Base-by-base conservation (phyloP, 2,797 vertebrate genomes). In the Zenarchopterus dispar region DNA sequence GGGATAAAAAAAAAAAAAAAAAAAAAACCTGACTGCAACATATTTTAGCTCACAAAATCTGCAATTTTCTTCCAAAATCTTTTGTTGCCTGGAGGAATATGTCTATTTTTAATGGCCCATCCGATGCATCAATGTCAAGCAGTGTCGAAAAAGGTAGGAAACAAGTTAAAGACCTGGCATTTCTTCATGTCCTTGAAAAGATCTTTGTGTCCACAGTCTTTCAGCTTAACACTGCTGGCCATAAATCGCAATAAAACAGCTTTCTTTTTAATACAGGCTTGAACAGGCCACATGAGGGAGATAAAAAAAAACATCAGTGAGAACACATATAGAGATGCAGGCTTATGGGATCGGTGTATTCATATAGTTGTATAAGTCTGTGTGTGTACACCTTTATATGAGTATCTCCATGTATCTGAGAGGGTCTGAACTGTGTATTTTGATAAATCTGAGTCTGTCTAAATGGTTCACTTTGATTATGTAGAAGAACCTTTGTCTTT, bases 191-290 rank as follows among this genome's bases (percentile, higher is more conserved):
- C 57, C 75, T 59, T 59, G n/a, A 70, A 73, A 81, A 89, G 57
- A 70, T 82, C 67, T 56, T 44, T 50, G 10, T 50, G 45, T 65
- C 57, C 59, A 26, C 16, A 72, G 23, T 23, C 39, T 33, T 43
- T 31, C 42, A 53, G 50, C 54, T 61, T 50, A 66, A 62, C 65
- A 64, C 77, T 56, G 64, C 21, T 47, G 77, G 65, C 73, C 64
- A 84, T 86, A 87, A 89, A 89, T 85, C 86, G 70, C 82, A 61
- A 52, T 76, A 73, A 88, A 88, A 85, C 78, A 67, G 82, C 85
- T 84, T 74, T 74, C 78, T 89, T 88, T 90, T 91, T 90, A 89
- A 90, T 89, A 90, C 88, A 84, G 78, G 62, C 78, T 74, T 79
- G 70, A 87, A 89, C 72, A 83, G 79, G 82, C 81, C 85, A 85